Conservation (phyloP, 2,797 vertebrate genomes). For the Macropus fuliginosus region DNA sequence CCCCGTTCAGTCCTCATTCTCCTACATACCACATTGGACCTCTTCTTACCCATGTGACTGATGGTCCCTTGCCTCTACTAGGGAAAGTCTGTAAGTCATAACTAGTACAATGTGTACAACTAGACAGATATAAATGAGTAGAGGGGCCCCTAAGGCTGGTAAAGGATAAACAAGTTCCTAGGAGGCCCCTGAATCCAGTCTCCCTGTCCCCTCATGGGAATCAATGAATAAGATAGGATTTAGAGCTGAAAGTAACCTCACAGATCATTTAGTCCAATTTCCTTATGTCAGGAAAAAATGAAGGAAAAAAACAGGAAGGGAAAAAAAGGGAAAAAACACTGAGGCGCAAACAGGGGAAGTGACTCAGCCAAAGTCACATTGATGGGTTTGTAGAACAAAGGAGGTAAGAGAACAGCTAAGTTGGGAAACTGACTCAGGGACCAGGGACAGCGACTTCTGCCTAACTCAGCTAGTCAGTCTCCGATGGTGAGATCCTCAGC, state of each 20-base stretch:
- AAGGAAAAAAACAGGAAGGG: neutral
- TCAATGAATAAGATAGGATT: neutral
- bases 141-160: neutral
- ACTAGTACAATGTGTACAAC: neutral
- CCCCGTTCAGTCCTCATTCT: neutral
- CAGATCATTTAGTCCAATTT: neutral
- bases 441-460: neutral
- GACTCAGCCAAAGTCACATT: neutral
- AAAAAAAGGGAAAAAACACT: neutral
- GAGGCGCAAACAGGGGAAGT: neutral
- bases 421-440: neutral
- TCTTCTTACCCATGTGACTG: neutral
- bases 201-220: neutral
- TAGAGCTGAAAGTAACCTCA: neutral
- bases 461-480: neutral
- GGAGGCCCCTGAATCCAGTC: neutral
- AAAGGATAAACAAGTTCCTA: neutral
- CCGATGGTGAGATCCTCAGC: neutral
- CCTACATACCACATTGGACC: neutral
- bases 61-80: neutral
- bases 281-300: neutral
- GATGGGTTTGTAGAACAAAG: neutral
- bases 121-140: neutral
- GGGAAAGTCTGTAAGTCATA: neutral
- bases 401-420: neutral